Percentiles rank a stretch among this genome's conserved stretches.
Evolutionary conservation across 2,888 invertebrate genomes (phyloP).

Genomic region (Cantharis rufa): DNA sequence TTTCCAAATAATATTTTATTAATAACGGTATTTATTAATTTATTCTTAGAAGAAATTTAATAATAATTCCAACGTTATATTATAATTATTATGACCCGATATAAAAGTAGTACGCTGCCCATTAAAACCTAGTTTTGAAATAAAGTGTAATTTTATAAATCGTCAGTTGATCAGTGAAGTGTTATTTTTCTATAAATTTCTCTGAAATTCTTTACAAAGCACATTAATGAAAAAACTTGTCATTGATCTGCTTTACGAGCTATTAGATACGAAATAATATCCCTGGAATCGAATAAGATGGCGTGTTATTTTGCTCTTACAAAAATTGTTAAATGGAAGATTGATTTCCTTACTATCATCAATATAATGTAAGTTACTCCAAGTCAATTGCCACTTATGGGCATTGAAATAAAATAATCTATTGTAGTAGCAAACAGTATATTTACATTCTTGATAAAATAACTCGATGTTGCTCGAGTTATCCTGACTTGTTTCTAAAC

Average conservation of each 20-base stretch:
- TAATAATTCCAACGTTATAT: background rate
- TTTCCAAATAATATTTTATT: background rate
- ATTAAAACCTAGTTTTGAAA: background rate
- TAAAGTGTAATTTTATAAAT: background rate
- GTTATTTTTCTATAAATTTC: background rate
- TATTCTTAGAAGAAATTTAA: background rate
- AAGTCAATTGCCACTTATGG: background rate
- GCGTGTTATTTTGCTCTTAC: background rate
- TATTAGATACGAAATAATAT: background rate
- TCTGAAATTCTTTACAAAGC: background rate
- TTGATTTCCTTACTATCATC: background rate
- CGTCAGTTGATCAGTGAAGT: background rate
- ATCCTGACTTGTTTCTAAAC: too few species aligned
- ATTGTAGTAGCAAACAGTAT: too few species aligned
- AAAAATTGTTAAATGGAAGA: background rate
- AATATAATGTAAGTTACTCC: background rate
- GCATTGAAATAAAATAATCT: background rate
- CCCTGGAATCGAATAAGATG: background rate
- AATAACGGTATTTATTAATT: background rate
- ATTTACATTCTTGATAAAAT: too few species aligned
- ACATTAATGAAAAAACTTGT: background rate
- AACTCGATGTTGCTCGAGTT: too few species aligned
- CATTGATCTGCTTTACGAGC: background rate
- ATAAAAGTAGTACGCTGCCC: background rate
- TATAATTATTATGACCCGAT: too few species aligned